Conservation (phyloP, 1,140 invertebrate species). For the Drosophila bipectinata region DNA sequence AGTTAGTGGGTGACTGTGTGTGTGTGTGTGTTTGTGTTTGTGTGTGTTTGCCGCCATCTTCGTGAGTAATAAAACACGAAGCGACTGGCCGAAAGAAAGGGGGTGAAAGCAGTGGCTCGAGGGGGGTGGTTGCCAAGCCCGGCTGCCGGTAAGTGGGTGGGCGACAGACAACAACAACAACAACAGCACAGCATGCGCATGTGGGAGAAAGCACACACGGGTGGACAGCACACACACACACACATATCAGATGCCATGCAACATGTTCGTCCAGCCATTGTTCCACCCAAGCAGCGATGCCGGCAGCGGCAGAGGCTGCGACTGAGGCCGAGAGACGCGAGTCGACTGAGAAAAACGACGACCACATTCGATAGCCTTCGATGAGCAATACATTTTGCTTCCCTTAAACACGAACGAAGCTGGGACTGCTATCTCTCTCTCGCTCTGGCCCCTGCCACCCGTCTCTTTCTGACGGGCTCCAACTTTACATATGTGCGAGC, state of each 20-base stretch:
- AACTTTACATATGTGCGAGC: slow-evolving; percentile 40
- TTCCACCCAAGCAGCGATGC: slow-evolving; percentile 28
- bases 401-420: slow-evolving; percentile 71
- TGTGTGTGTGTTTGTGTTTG: slow-evolving; percentile 31
- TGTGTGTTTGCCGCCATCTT: slow-evolving; percentile 47
- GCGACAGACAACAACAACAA: slow-evolving; percentile 19
- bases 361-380: slow-evolving; percentile 80
- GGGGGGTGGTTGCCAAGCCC: background rate
- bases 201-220: slow-evolving; percentile 55
- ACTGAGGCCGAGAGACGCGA: slow-evolving; percentile 9
- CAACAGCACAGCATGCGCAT: slow-evolving; percentile 39
- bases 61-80: slow-evolving; percentile 80
- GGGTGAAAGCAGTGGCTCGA: background rate
- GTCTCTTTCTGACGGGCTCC: slow-evolving; percentile 12
- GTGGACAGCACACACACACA: slow-evolving; percentile 36
- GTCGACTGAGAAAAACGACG: slow-evolving; percentile 43
- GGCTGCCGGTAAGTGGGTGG: background rate
- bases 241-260: slow-evolving; percentile 46
- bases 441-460: slow-evolving; percentile 1
- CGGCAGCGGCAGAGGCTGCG: slow-evolving; percentile 5
- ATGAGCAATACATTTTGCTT: slow-evolving; percentile 82
- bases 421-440: slow-evolving; percentile 22
- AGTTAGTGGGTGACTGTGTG: slow-evolving; percentile 18
- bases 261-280: slow-evolving; percentile 79
- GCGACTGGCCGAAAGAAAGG: slow-evolving; percentile 39